Conservation (phyloP, 2,797 vertebrate species). For the Luscinia luscinia region DNA sequence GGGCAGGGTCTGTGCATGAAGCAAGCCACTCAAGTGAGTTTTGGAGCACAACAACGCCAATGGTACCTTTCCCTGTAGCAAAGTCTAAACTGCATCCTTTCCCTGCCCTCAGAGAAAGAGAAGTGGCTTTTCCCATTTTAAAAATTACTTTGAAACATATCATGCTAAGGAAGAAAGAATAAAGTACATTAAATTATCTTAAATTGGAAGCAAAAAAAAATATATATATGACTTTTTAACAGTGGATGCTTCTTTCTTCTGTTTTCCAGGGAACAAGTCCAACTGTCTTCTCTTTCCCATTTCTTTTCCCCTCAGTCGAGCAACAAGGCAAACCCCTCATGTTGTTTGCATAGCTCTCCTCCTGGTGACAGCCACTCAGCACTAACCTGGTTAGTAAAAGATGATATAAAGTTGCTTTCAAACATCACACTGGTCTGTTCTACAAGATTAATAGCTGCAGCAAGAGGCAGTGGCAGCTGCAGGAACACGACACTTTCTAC, state of each 20-base stretch:
- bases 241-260: background rate
- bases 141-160: background rate
- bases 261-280: background rate
- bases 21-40: background rate
- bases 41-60: rapidly evolving
- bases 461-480: background rate
- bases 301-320: background rate
- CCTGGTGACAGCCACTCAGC: background rate
- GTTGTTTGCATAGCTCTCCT: background rate
- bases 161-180: background rate
- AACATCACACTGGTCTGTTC: background rate
- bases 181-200: background rate
- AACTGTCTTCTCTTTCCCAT: background rate
- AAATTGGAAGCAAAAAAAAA: background rate
- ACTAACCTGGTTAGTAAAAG: background rate
- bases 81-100: background rate
- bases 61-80: rapidly evolving
- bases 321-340: rapidly evolving
- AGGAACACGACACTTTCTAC: background rate
- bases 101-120: rapidly evolving
- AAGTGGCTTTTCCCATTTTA: background rate
- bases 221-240: background rate
- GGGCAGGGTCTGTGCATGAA: background rate
- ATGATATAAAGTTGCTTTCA: background rate
- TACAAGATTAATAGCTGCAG: background rate